Evolutionary conservation across 2,113 vertebrate species (phyloP), one percentile per base, ranked within the genome.

Genomic region (Sorex fumeus): DNA sequence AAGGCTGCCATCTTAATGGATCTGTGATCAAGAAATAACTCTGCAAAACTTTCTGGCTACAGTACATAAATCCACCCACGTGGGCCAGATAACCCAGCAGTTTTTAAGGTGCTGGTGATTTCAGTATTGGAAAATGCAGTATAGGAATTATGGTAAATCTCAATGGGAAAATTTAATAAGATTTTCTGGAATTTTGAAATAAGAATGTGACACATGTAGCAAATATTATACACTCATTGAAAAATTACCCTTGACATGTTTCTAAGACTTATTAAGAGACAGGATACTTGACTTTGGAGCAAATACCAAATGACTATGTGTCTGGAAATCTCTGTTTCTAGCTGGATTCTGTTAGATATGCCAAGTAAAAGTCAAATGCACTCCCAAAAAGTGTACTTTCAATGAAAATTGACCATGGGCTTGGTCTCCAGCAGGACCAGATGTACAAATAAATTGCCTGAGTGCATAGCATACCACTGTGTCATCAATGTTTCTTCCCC

Each of bases 361-460:
- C 27, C 69, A 70, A 92, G 28, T 60, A 18, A 45, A 86, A 84
- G 64, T 71, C 79, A 90, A 16, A 67, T 23, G 36, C 43, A 77
- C 23, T 76, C 28, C 87, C 50, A 30, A 88, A 18, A 36, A 83
- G 10, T 10, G 19, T 62, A 67, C 36, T 76, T 60, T 67, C 76
- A 81, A 40, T 62, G 11, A 27, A 86, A 79, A 47, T 76, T 6
- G 13, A 80, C 8, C 2, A n/a, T 67, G 69, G 27, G 27, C 32
- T 25, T 6, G 28, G 94, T 8, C 67, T 4, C 62, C 36, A 11
- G 28, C 16, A 47, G 8, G 28, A 12, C 13, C 40, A 88, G 23
- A 67, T 71, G 10, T 72, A 43, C 50, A 84, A n/a, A 13, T 23
- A 90, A 75, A 13, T 25, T 85, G 3, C 64, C 23, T 23, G 3